phyloP scores from a whole-genome alignment of 2,888 invertebrate species.

The Bellardia bayeri region DNA sequence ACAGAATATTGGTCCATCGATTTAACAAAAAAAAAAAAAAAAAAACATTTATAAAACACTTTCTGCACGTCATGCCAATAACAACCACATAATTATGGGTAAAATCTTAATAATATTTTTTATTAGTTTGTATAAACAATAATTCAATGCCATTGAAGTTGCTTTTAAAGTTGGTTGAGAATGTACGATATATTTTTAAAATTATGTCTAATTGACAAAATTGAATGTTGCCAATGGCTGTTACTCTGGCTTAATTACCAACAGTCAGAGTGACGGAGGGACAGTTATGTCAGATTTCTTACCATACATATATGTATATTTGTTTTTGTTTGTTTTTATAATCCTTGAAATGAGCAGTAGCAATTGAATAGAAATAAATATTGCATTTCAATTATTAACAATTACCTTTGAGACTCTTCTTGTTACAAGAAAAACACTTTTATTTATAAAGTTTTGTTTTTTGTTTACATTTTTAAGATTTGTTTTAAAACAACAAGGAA shows the following conservation, averaged over 20 bases:
- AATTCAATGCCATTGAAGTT: constrained; percentile 56
- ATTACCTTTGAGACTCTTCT: too few relatives aligned
- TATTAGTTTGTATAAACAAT: constrained; percentile 10
- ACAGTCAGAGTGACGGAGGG: too few relatives aligned
- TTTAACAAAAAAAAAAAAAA: constrained; percentile 40
- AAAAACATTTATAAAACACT: constrained; percentile 9
- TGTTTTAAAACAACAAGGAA: constrained; percentile 60
- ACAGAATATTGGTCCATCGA: constrained; percentile 34
- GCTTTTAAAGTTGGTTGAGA: constrained; percentile 41
- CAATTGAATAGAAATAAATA: background rate
- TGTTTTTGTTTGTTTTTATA: background rate
- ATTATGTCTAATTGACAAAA: constrained; percentile 55
- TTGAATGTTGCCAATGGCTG: constrained; percentile 17
- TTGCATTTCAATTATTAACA: too few relatives aligned
- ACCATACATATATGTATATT: background rate
- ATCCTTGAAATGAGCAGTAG: constrained; percentile 26
- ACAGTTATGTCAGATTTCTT: constrained; percentile 11
- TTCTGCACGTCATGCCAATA: constrained; percentile 38
- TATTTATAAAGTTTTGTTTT: background rate
- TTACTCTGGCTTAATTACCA: constrained; percentile 13
- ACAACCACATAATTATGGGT: background rate
- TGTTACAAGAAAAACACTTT: background rate
- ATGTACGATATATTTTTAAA: constrained; percentile 11
- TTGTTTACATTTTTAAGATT: constrained; percentile 28
- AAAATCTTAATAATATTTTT: constrained; percentile 22